These are phyloP conservation scores for Drosophila takahashii DNA, from an alignment of 1,140 invertebrate species.

Conservation along the genomic window DNA sequence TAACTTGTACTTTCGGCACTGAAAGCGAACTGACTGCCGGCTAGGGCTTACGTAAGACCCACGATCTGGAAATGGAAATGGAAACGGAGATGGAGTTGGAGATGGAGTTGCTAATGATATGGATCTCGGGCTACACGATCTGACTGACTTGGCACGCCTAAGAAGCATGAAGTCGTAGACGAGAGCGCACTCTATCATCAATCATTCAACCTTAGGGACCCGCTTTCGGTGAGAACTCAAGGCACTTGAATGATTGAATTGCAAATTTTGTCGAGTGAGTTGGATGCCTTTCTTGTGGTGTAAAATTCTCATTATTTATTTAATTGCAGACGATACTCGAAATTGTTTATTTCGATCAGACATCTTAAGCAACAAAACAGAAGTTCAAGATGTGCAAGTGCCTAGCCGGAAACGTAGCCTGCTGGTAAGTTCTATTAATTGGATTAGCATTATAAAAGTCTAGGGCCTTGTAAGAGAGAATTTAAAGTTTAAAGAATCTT, in stretches of 20 bases:
- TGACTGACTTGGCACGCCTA: slow-evolving; percentile 44
- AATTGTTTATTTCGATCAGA: slow-evolving; percentile 1
- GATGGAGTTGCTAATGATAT: slow-evolving; percentile 56
- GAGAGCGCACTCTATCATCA: slow-evolving; percentile 33
- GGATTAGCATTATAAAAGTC: slow-evolving; percentile 1
- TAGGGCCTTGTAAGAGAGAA: neutral
- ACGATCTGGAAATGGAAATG: neutral
- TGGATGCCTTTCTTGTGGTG: neutral
- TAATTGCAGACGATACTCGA: slow-evolving; percentile 23
- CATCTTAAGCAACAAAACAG: slow-evolving; percentile 14
- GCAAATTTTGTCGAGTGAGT: slow-evolving; percentile 19
- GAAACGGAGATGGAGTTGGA: slow-evolving; percentile 29
- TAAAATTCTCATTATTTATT: slow-evolving; percentile 1
- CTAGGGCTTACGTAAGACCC: slow-evolving; percentile 51
- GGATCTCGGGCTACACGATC: slow-evolving; percentile 39
- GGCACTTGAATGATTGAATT: neutral
- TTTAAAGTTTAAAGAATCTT: neutral
- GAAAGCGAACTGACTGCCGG: slow-evolving; percentile 37
- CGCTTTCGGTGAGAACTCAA: slow-evolving; percentile 5
- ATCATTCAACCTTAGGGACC: slow-evolving; percentile 22
- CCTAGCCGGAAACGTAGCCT: slow-evolving; percentile 71
- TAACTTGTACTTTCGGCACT: slow-evolving; percentile 63
- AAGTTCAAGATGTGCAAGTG: slow-evolving; percentile 72
- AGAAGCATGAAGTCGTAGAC: slow-evolving; percentile 47
- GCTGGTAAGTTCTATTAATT: slow-evolving; percentile 65